Percentiles rank a stretch among this genome's conserved stretches.
These are phyloP conservation scores for Suncus etruscus DNA, from an alignment of 2,113 vertebrate genomes.

Conservation along the genomic window DNA sequence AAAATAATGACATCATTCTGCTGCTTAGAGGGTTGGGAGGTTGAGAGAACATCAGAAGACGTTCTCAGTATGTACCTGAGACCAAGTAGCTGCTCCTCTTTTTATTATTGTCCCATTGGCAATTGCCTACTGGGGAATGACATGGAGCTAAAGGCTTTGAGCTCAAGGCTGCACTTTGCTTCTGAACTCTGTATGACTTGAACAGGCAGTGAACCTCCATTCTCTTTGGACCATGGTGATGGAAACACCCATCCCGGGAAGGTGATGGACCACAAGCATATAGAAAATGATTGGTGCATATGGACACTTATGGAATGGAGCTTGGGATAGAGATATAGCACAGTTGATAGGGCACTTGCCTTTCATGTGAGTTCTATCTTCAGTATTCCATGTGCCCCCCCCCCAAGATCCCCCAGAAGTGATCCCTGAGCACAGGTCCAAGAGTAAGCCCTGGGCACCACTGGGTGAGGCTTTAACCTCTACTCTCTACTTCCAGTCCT, in stretches of 20 bases:
- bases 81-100: not conserved
- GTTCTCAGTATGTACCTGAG: not conserved
- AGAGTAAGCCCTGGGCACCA: too few relatives aligned
- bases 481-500: too few relatives aligned
- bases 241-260: not conserved
- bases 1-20: not conserved
- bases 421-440: too few relatives aligned
- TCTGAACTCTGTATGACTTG: not conserved
- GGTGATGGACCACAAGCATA: not conserved
- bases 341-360: too few relatives aligned
- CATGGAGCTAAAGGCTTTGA: not conserved
- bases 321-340: too few relatives aligned
- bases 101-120: not conserved
- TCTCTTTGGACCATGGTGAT: not conserved
- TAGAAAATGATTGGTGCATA: not conserved
- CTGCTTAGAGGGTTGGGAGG: not conserved
- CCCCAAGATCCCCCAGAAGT: too few relatives aligned
- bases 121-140: too few relatives aligned
- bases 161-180: not conserved
- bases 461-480: too few relatives aligned
- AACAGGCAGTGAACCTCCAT: not conserved
- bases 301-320: not conserved
- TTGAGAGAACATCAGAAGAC: not conserved
- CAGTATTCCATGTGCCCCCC: too few relatives aligned
- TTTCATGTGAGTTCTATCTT: too few relatives aligned